Evolutionary conservation across 2,888 invertebrate genomes (phyloP).

Genomic region (Yponomeuta malinellus): DNA sequence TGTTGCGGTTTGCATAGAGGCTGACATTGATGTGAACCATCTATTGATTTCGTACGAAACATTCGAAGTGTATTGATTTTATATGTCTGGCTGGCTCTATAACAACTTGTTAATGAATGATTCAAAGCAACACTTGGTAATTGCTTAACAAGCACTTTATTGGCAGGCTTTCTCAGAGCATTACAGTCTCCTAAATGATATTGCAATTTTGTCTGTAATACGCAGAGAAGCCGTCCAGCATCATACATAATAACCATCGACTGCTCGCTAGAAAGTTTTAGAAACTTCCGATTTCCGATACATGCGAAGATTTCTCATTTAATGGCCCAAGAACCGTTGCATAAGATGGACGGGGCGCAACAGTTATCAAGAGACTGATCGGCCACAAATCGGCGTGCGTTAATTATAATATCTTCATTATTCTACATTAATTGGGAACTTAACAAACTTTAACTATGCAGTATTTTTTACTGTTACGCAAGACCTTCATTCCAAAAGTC

Average conservation of each 20-base stretch:
- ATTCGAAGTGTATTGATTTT: background rate
- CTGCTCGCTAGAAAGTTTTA: conserved; percentile 12
- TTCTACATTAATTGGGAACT: background rate
- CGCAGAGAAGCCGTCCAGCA: background rate
- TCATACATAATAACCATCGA: background rate
- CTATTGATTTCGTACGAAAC: background rate
- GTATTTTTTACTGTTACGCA: conserved; percentile 14
- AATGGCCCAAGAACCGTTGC: conserved; percentile 5
- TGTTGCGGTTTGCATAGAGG: background rate
- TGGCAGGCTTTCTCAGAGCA: background rate
- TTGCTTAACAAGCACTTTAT: background rate
- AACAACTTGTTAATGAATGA: background rate
- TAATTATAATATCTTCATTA: conserved; percentile 9
- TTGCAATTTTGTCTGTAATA: background rate
- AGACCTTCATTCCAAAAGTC: conserved; percentile 14
- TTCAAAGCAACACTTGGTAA: background rate
- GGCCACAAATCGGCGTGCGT: background rate
- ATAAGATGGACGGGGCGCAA: background rate
- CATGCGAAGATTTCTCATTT: conserved; percentile 8
- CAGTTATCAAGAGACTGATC: background rate
- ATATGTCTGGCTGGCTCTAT: background rate
- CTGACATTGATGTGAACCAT: background rate
- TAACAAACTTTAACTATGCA: background rate
- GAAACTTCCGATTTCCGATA: conserved; percentile 9
- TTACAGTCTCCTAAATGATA: background rate